Base-by-base conservation (phyloP, 2,797 vertebrate genomes). In the Neoniphon sammara region DNA sequence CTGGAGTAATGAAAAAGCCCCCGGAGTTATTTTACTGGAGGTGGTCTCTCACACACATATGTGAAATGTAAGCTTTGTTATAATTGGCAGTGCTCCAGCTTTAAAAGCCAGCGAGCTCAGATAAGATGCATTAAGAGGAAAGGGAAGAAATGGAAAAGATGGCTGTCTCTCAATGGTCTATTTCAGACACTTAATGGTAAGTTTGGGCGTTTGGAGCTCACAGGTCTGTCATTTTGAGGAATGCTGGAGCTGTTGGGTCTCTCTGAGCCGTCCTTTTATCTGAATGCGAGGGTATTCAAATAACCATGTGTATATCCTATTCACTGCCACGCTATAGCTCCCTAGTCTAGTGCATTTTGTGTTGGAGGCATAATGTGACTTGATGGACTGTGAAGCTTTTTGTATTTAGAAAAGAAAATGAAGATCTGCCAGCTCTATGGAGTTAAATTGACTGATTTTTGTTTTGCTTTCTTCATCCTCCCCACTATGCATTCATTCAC, bases 21-120 rank as follows among this genome's bases (percentile, higher is more conserved):
- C 77, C 1, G n/a, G 69, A 75, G 72, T 77, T 62, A 15, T 75
- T 82, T 42, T 18, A 47, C 52, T 47, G 57, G 75, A 73, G 75
- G 73, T 77, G 66, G 70, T 73, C 72, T 78, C 66, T 52, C 6
- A 21, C 85, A 74, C 70, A 66, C 50, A 58, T 63, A 55, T 72
- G 77, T 82, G 80, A 88, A 87, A 83, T 53, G 62, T 80, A 46
- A 73, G 80, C 84, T 82, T 80, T 78, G 81, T 85, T 65, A 8
- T 21, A 7, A 10, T 14, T 47, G 83, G 70, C 76, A 14, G 49
- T 15, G 18, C 53, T 77, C 67, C 74, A 73, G 84, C 11, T 70
- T 63, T 77, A 68, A 83, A 64, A 63, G 77, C 62, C 57, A 14
- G 42, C 21, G 3, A 17, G 54, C 6, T 23, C n/a, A 31, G 46